These are phyloP conservation scores for Harpegnathos saltator DNA, from an alignment of 1,140 invertebrate species.

Conservation along the genomic window DNA sequence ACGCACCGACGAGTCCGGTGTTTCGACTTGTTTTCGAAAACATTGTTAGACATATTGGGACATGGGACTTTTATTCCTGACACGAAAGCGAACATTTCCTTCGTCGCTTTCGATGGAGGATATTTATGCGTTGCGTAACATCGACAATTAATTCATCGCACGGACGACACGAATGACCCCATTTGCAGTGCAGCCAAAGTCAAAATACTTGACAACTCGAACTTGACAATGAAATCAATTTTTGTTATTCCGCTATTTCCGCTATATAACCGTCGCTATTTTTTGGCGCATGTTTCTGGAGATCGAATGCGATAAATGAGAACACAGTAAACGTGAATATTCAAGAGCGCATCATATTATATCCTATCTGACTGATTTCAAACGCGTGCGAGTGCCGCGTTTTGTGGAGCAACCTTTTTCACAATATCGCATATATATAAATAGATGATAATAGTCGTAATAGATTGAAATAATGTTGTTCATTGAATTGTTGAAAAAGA, in stretches of 20 bases:
- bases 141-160: neutral
- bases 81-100: neutral
- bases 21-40: neutral
- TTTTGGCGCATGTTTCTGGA: neutral
- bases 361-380: conserved; percentile 5
- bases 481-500: conserved; percentile 35
- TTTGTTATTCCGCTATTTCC: too few relatives aligned
- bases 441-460: conserved; percentile 39
- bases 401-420: neutral
- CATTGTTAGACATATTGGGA: neutral
- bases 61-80: neutral
- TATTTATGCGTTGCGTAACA: neutral
- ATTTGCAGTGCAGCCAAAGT: too few relatives aligned
- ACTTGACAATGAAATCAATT: too few relatives aligned
- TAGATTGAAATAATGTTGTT: neutral
- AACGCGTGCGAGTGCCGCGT: neutral
- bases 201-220: too few relatives aligned
- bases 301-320: too few relatives aligned
- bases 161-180: too few relatives aligned
- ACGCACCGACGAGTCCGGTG: neutral
- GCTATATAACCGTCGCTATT: too few relatives aligned
- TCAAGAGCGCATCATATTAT: neutral
- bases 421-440: neutral
- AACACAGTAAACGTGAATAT: too few relatives aligned
- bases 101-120: neutral